Percentiles rank a stretch among this genome's conserved stretches.
These are phyloP conservation scores for Taphrorychus bicolor DNA, from an alignment of 2,888 invertebrate species.

Conservation along the genomic window DNA sequence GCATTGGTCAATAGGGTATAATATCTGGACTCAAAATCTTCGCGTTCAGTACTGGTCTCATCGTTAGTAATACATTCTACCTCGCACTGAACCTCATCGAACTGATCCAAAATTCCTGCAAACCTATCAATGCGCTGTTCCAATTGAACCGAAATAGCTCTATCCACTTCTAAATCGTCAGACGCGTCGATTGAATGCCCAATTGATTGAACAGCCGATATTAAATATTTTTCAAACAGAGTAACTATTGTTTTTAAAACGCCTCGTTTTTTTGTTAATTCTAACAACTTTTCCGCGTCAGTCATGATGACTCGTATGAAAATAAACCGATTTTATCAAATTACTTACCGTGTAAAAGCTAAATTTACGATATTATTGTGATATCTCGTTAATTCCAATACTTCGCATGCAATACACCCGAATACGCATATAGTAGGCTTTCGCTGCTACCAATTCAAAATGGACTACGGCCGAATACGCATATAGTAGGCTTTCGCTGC, in stretches of 20 bases:
- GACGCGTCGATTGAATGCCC: background rate
- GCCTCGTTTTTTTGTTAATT: background rate
- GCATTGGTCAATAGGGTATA: slow-evolving; percentile 21
- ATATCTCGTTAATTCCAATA: background rate
- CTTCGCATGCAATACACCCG: too few species aligned
- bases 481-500: too few species aligned
- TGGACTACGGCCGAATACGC: too few species aligned
- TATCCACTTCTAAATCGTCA: background rate
- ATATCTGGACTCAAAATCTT: slow-evolving; percentile 29
- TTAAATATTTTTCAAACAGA: slow-evolving; percentile 6
- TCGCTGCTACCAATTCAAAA: too few species aligned
- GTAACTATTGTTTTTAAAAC: slow-evolving; percentile 1
- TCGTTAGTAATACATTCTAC: slow-evolving; percentile 18
- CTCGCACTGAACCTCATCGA: slow-evolving; percentile 27
- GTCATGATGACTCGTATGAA: too few species aligned
- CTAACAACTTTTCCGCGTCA: background rate
- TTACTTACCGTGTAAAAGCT: background rate
- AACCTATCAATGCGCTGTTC: slow-evolving; percentile 6
- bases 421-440: too few species aligned
- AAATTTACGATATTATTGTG: background rate
- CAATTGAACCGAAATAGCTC: background rate
- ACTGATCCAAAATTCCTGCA: slow-evolving; percentile 10
- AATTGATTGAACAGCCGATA: background rate
- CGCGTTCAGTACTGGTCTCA: slow-evolving; percentile 20
- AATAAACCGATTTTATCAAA: too few species aligned